A percentile compares a stretch with the other conserved stretches of the same genome.
Conservation (phyloP, 92 coral and sea anemone species). For the Epizoanthus scotinus region DNA sequence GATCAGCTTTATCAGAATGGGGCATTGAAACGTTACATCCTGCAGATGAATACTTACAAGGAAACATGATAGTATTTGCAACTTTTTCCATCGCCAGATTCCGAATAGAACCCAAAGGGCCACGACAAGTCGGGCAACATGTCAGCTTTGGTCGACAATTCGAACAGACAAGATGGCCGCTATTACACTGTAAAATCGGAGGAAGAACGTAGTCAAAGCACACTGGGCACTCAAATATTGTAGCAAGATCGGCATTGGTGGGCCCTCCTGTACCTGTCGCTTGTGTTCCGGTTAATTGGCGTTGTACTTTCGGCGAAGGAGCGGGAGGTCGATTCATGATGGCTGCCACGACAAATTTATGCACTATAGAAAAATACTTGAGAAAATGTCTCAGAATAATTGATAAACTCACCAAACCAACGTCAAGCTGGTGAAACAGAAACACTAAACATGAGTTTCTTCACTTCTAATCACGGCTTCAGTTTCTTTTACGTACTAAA, state of each 20-base stretch:
- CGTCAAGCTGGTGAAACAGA: neutral
- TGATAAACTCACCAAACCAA: neutral
- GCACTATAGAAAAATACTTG: neutral
- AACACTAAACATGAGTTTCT: neutral
- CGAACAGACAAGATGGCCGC: constrained; percentile 99
- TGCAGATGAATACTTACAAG: constrained; percentile 92
- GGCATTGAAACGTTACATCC: constrained; percentile 93
- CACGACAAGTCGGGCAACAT: constrained; percentile 99
- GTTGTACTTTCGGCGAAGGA: constrained; percentile 42
- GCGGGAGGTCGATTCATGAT: constrained; percentile 40
- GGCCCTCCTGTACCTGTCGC: constrained; percentile 75
- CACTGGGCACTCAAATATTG: constrained; percentile 99
- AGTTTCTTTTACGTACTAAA: neutral
- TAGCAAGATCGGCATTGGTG: constrained; percentile 94
- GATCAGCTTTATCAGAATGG: constrained; percentile 96
- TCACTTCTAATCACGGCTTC: neutral
- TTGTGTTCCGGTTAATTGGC: constrained; percentile 34
- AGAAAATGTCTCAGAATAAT: constrained; percentile 6
- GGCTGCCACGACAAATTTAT: constrained; percentile 9
- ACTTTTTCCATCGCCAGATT: constrained; percentile 99
- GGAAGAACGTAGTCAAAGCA: constrained; percentile 98
- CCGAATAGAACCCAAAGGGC: constrained; percentile 97
- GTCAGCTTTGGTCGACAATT: constrained; percentile 98
- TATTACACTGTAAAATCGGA: constrained; percentile 95
- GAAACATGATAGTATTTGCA: constrained; percentile 96